Conservation (phyloP, 2,888 invertebrate genomes). For the Crocallis elinguaria region DNA sequence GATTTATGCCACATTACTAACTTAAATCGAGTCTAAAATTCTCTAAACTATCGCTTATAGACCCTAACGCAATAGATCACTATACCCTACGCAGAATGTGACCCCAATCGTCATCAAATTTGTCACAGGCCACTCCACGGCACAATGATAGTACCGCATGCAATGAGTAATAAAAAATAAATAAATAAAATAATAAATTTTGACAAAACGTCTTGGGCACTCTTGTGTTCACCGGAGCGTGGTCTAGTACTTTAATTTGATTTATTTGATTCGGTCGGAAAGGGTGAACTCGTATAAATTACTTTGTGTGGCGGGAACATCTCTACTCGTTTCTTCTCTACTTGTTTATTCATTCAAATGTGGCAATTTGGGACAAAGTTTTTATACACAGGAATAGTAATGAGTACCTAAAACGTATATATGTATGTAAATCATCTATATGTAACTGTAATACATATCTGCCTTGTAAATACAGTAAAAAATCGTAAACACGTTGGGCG, state of each 20-base stretch:
- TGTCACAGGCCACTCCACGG: conserved; percentile 82
- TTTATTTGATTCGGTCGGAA: conserved; percentile 78
- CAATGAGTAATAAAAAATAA: conserved; percentile 76
- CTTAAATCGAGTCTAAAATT: conserved; percentile 80
- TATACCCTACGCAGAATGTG: conserved; percentile 63
- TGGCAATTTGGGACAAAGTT: conserved; percentile 34
- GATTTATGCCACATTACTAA: conserved; percentile 72
- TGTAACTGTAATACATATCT: neutral
- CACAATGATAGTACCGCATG: conserved; percentile 75
- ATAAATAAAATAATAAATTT: conserved; percentile 84
- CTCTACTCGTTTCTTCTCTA: conserved; percentile 30
- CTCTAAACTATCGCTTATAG: conserved; percentile 75
- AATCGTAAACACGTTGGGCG: no score
- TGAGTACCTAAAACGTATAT: conserved; percentile 15
- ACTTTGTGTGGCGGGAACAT: conserved; percentile 55
- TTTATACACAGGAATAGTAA: conserved; percentile 25
- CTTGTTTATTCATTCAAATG: conserved; percentile 40
- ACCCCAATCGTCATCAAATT: conserved; percentile 83
- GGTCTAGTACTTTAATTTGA: conserved; percentile 81
- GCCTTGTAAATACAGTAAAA: no score
- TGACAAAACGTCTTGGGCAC: conserved; percentile 85
- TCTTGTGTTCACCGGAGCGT: conserved; percentile 73
- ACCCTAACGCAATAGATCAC: conserved; percentile 75
- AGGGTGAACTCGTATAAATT: conserved; percentile 77
- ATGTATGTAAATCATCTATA: no score